Conservation (phyloP, 2,888 invertebrate genomes). For the Synanthedon formicaeformis region DNA sequence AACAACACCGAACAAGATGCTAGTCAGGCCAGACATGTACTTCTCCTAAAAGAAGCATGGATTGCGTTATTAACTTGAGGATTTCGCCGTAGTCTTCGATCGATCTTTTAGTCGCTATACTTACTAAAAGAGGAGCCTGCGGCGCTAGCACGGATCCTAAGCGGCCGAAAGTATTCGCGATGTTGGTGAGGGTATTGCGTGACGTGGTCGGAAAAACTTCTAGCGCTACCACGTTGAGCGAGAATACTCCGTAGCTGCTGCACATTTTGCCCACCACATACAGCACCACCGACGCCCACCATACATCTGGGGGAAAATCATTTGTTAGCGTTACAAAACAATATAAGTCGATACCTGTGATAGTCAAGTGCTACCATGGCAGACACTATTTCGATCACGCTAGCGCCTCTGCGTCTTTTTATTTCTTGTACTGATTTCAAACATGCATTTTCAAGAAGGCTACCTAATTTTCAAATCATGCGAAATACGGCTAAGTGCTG, state of each 20-base stretch:
- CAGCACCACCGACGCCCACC: slow-evolving; percentile 53
- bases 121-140: slow-evolving; percentile 74
- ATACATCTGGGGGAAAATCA: slow-evolving; percentile 28
- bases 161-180: slow-evolving; percentile 74
- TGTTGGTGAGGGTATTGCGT: slow-evolving; percentile 74
- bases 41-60: slow-evolving; percentile 26
- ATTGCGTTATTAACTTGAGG: too few relatives aligned
- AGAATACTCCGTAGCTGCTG: slow-evolving; percentile 75
- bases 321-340: too few relatives aligned
- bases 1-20: slow-evolving; percentile 41
- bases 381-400: too few relatives aligned
- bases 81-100: too few relatives aligned
- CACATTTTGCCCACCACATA: slow-evolving; percentile 76
- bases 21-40: slow-evolving; percentile 46
- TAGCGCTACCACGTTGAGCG: slow-evolving; percentile 74
- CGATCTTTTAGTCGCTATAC: slow-evolving; percentile 6
- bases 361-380: too few relatives aligned
- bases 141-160: slow-evolving; percentile 76
- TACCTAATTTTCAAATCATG: too few relatives aligned
- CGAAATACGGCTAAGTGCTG: too few relatives aligned
- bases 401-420: too few relatives aligned
- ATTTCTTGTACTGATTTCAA: too few relatives aligned
- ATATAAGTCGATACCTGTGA: background rate
- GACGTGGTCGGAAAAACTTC: slow-evolving; percentile 78
- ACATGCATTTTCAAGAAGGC: too few relatives aligned